A percentile compares a stretch with the other conserved stretches of the same genome.
Evolutionary conservation across 2,888 invertebrate genomes (phyloP).

Genomic region (Agrotis exclamationis): DNA sequence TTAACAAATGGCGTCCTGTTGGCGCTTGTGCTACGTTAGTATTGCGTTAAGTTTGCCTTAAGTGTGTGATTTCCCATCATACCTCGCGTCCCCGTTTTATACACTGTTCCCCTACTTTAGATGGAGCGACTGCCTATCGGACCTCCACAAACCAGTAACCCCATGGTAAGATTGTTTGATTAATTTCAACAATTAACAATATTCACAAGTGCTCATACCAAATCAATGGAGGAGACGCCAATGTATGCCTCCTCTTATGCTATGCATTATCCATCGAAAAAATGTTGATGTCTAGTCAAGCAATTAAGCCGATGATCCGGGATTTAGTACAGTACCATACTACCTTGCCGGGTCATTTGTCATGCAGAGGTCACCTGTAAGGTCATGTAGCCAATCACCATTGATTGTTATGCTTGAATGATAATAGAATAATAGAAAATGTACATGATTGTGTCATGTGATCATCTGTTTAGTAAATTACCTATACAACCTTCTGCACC

Average conservation of each 20-base stretch:
- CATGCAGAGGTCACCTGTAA: constrained; percentile 7
- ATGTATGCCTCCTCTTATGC: not conserved
- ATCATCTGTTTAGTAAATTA: not conserved
- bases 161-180: too few species aligned
- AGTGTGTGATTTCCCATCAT: too few species aligned
- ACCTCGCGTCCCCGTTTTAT: too few species aligned
- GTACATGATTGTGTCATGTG: not conserved
- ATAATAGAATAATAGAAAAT: not conserved
- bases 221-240: not conserved
- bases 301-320: not conserved
- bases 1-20: too few species aligned
- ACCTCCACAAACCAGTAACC: too few species aligned
- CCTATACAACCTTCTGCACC: too few species aligned
- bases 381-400: constrained; percentile 4
- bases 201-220: too few species aligned
- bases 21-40: too few species aligned
- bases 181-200: too few species aligned
- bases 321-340: not conserved
- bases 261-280: not conserved
- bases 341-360: constrained; percentile 21
- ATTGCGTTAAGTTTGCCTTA: too few species aligned
- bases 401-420: not conserved
- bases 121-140: too few species aligned
- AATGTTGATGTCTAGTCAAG: constrained; percentile 3
- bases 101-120: too few species aligned